phyloP scores from a whole-genome alignment of 2,888 invertebrate genomes.

The Tineola bisselliella region DNA sequence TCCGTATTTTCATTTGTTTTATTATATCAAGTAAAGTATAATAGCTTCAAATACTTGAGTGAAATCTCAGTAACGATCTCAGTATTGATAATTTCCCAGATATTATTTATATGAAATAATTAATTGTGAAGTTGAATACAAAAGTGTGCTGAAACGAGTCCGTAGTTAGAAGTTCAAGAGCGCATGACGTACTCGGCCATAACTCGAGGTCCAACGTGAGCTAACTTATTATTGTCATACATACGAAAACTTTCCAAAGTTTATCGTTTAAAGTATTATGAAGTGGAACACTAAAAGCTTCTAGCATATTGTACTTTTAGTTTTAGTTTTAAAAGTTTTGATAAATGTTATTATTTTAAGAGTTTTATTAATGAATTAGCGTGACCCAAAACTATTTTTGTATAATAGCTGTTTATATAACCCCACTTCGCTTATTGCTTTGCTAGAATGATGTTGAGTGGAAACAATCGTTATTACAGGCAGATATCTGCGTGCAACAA shows the following conservation, averaged over 20 bases:
- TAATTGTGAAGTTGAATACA: not conserved
- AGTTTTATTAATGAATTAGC: not conserved
- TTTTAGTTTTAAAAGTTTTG: not conserved
- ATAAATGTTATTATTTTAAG: not conserved
- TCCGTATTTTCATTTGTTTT: too few species aligned
- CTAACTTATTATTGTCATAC: conserved; percentile 46
- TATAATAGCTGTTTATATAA: too few species aligned
- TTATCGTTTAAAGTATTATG: conserved; percentile 3
- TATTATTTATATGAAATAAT: too few species aligned
- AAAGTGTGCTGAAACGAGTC: conserved; percentile 22
- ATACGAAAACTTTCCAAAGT: conserved; percentile 26
- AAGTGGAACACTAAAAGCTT: not conserved
- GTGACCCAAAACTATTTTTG: too few species aligned
- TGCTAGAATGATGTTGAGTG: too few species aligned
- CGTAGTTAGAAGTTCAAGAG: conserved; percentile 51
- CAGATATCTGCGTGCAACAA: too few species aligned
- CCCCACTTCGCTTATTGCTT: too few species aligned
- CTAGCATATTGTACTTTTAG: not conserved
- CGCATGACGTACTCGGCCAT: conserved; percentile 24
- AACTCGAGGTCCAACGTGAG: conserved; percentile 22
- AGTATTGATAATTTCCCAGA: too few species aligned
- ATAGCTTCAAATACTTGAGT: too few species aligned
- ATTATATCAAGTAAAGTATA: too few species aligned
- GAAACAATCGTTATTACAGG: too few species aligned
- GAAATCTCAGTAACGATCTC: too few species aligned